phyloP scores from a whole-genome alignment of 2,797 vertebrate species.

The Amniataba percoides region DNA sequence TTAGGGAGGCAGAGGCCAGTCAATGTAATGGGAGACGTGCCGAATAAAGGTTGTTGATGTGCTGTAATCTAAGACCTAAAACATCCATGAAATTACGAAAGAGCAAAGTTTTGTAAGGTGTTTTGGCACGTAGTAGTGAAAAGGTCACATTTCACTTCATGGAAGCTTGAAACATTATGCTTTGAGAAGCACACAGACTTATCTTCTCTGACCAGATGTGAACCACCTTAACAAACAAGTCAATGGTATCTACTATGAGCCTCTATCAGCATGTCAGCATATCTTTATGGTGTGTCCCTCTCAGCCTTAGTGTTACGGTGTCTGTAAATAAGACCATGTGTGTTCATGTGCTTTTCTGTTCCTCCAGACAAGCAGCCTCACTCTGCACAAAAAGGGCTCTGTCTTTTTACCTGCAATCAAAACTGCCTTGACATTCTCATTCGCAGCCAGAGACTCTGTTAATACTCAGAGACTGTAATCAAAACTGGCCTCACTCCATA shows the following conservation, averaged over 20 bases:
- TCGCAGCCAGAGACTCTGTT: conserved; percentile 56
- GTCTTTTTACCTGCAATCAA: conserved; percentile 22
- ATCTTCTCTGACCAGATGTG: conserved; percentile 41
- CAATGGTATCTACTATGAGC: conserved; percentile 9
- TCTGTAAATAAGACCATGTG: not conserved
- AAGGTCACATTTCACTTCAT: not conserved
- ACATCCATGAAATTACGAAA: not conserved
- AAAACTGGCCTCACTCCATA: conserved; percentile 61
- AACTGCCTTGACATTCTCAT: conserved; percentile 22
- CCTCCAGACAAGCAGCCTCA: not conserved
- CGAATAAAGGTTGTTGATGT: not conserved
- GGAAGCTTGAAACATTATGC: not conserved
- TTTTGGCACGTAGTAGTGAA: not conserved
- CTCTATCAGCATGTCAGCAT: conserved; percentile 4
- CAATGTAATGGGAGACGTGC: not conserved
- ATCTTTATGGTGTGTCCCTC: conserved; percentile 6
- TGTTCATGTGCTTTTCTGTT: conserved; percentile 22
- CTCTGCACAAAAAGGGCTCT: not conserved
- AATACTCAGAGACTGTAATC: conserved; percentile 67
- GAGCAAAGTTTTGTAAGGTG: not conserved
- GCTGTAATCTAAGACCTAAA: conserved; percentile 12
- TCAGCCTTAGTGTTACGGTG: not conserved
- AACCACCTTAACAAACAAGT: conserved; percentile 30
- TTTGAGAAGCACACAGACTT: conserved; percentile 14
- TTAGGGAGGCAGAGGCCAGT: not conserved